Evolutionary conservation across 1,140 invertebrate species (phyloP).

Genomic region (Dinoponera quadriceps): DNA sequence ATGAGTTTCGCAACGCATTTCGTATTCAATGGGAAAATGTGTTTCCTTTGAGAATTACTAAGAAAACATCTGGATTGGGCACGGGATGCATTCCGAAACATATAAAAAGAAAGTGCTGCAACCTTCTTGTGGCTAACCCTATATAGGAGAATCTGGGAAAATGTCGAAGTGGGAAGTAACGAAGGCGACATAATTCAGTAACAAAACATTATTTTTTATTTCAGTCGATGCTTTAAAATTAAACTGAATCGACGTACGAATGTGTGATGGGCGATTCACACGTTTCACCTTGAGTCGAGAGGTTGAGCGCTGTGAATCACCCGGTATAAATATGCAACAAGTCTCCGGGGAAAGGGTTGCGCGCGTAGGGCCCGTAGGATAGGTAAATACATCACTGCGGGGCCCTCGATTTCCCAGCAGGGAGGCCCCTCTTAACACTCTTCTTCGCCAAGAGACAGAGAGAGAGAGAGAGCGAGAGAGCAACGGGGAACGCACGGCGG

Average conservation of each 20-base stretch:
- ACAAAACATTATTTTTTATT: too few species aligned
- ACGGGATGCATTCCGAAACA: too few species aligned
- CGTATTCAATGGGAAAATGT: too few species aligned
- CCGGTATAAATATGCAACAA: conserved; percentile 38
- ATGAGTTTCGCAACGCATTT: too few species aligned
- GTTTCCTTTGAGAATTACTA: too few species aligned
- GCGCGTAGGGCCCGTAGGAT: conserved; percentile 28
- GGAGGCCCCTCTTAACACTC: conserved; percentile 49
- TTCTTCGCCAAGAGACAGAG: conserved; percentile 9
- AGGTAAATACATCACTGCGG: conserved; percentile 54
- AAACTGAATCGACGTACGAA: background rate
- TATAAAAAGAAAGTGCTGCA: too few species aligned
- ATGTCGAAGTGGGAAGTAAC: too few species aligned
- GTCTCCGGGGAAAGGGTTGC: conserved; percentile 11
- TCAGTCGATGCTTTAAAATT: too few species aligned
- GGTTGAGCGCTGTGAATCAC: background rate
- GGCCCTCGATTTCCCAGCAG: conserved; percentile 58
- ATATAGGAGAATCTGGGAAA: too few species aligned
- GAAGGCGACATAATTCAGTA: too few species aligned
- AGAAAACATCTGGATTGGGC: too few species aligned
- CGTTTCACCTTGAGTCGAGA: background rate
- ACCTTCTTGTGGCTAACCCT: too few species aligned
- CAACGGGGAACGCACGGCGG: background rate
- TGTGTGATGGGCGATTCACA: background rate
- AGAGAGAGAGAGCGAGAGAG: conserved; percentile 16